Base-by-base conservation (phyloP, 2,797 vertebrate genomes). In the Thalassophryne amazonica region DNA sequence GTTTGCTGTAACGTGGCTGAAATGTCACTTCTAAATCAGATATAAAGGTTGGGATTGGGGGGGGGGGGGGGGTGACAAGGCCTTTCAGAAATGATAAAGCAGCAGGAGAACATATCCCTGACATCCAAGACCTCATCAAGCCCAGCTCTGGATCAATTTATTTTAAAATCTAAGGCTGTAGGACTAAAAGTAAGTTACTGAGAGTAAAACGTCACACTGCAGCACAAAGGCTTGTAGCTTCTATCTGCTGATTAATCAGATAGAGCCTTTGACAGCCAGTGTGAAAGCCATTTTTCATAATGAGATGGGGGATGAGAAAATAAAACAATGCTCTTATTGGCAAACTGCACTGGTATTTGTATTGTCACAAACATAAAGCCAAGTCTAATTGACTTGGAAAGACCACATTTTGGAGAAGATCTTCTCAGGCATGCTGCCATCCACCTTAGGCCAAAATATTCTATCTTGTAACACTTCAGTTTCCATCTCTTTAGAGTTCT, bases 401-500 rank as follows among this genome's bases (percentile, higher is more conserved):
- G n/a, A n/a, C n/a, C n/a, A n/a, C n/a, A n/a, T n/a, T n/a, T n/a
- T n/a, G n/a, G n/a, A n/a, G n/a, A n/a, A n/a, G n/a, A n/a, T 43
- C 49, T 20, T 35, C 5, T 46, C 24, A 46, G 61, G 54, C 58
- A 38, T 0, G 3, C 33, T 34, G 57, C 54, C 69, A 59, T 49
- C 24, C 25, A 31, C 28, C 35, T 35, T 4, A 3, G 16, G 18
- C 30, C 53, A 33, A 33, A 51, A 32, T 31, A 60, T 71, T 52
- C 46, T 15, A 37, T 31, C 1, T 3, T 21, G 39, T 40, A 41
- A 40, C 42, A 39, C 28, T 49, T 68, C 58, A 52, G 58, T 76
- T 67, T 71, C 66, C 58, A 67, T 54, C 60, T 58, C 47, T 51
- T n/a, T 73, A 77, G 69, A 68, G 47, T 4, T 62, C 56, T 45